Conservation (phyloP, 2,888 invertebrate species). For the Trachelus troglodyta region DNA sequence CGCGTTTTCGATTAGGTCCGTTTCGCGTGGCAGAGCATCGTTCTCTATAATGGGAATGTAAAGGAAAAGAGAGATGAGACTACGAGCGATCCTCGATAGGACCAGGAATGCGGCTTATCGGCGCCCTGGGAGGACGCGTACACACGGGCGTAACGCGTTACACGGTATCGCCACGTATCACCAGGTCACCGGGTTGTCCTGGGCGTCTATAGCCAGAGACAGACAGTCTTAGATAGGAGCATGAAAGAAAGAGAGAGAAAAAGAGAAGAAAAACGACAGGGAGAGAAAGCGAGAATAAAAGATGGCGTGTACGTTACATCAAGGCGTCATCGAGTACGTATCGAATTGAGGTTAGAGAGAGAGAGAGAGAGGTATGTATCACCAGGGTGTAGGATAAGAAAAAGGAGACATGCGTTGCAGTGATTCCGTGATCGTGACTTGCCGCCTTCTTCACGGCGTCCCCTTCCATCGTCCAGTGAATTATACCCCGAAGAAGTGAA, state of each 20-base stretch:
- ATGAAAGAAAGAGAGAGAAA: conserved; percentile 14
- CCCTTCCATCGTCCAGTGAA: background rate
- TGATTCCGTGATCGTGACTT: background rate
- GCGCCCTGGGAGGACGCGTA: conserved; percentile 44
- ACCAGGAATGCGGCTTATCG: conserved; percentile 45
- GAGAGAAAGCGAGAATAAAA: conserved; percentile 6
- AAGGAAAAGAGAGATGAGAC: background rate
- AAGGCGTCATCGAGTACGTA: background rate
- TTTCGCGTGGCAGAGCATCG: background rate
- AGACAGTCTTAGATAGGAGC: conserved; percentile 12
- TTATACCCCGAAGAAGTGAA: too few relatives aligned
- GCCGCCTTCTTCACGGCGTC: background rate
- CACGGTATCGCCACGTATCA: conserved; percentile 37
- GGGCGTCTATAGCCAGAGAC: conserved; percentile 18
- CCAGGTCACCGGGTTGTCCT: conserved; percentile 23
- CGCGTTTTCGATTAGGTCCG: background rate
- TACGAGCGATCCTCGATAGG: conserved; percentile 28
- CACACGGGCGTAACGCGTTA: conserved; percentile 44
- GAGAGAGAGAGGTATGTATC: background rate
- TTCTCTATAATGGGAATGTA: background rate
- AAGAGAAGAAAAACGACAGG: conserved; percentile 1
- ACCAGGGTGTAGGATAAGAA: background rate
- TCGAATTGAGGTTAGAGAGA: conserved; percentile 1
- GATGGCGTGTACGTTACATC: background rate
- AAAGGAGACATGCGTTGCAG: conserved; percentile 5